Evolutionary conservation across 2,797 vertebrate species (phyloP).

Genomic region (Megalops cyprinoides): DNA sequence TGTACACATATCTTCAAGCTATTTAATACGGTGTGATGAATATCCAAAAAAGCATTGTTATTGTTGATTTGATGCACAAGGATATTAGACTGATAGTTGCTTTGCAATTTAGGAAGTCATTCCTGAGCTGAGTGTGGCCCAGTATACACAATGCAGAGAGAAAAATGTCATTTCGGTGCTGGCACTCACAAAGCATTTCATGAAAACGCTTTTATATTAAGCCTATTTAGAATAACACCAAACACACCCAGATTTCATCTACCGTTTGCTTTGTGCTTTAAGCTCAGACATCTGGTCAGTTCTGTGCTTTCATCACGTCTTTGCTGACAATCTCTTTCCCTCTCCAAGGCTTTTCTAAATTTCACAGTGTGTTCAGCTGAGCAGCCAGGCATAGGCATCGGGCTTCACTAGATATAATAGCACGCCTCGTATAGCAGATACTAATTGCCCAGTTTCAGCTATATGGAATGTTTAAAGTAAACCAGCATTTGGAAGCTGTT

Average conservation of each 20-base stretch:
- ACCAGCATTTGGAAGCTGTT: constrained; percentile 42
- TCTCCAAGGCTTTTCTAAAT: constrained; percentile 33
- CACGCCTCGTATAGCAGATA: constrained; percentile 23
- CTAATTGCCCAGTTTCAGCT: constrained; percentile 23
- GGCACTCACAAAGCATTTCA: constrained; percentile 48
- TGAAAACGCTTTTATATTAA: constrained; percentile 37
- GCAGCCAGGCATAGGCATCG: neutral
- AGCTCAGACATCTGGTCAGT: constrained; percentile 60
- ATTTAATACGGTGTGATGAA: neutral
- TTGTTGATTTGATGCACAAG: neutral
- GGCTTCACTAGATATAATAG: constrained; percentile 20
- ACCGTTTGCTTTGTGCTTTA: constrained; percentile 43
- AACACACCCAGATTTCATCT: neutral
- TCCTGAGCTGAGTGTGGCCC: constrained; percentile 23
- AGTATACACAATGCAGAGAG: constrained; percentile 34
- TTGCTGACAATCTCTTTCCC: constrained; percentile 32
- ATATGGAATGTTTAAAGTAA: constrained; percentile 33
- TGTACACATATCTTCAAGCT: neutral
- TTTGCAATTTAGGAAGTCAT: constrained; percentile 37
- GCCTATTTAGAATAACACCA: neutral
- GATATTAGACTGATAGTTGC: neutral
- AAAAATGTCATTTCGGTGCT: constrained; percentile 11
- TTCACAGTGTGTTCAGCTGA: constrained; percentile 20
- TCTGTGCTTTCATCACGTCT: constrained; percentile 52
- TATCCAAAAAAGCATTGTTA: neutral